Conservation (phyloP, 2,797 vertebrate genomes). For the Melanogrammus aeglefinus region DNA sequence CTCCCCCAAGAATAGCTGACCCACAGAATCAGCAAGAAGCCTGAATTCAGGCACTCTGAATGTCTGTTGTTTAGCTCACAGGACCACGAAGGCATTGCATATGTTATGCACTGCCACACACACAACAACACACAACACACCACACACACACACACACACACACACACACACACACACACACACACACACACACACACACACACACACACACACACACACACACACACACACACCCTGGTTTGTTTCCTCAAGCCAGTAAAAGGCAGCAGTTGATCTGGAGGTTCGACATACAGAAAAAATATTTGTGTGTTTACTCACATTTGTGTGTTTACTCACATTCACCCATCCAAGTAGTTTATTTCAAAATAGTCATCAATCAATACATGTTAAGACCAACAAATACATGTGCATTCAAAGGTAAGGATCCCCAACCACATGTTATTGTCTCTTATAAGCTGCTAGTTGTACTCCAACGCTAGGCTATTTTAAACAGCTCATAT, state of each 20-base stretch:
- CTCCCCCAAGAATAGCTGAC: slow-evolving; percentile 99
- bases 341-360: slow-evolving; percentile 37
- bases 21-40: slow-evolving; percentile 88
- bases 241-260: slow-evolving; percentile 16
- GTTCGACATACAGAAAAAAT: slow-evolving; percentile 38
- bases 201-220: too few relatives aligned
- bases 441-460: neutral
- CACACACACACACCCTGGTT: neutral
- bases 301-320: too few relatives aligned
- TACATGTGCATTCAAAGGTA: neutral
- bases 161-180: too few relatives aligned
- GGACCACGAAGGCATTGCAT: slow-evolving; percentile 29
- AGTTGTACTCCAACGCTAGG: neutral
- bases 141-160: too few relatives aligned
- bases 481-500: slow-evolving; percentile 25
- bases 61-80: slow-evolving; percentile 64
- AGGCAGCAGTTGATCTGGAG: slow-evolving; percentile 37
- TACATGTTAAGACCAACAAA: neutral
- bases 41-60: slow-evolving; percentile 55
- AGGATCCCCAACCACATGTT: neutral
- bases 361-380: neutral
- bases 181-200: too few relatives aligned
- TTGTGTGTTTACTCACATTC: slow-evolving; percentile 33
- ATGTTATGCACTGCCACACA: slow-evolving; percentile 18
- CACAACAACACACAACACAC: too few relatives aligned